A percentile compares a stretch with the other conserved stretches of the same genome.
Evolutionary conservation across 2,113 vertebrate species (phyloP).

Genomic region (Diadophis punctatus): DNA sequence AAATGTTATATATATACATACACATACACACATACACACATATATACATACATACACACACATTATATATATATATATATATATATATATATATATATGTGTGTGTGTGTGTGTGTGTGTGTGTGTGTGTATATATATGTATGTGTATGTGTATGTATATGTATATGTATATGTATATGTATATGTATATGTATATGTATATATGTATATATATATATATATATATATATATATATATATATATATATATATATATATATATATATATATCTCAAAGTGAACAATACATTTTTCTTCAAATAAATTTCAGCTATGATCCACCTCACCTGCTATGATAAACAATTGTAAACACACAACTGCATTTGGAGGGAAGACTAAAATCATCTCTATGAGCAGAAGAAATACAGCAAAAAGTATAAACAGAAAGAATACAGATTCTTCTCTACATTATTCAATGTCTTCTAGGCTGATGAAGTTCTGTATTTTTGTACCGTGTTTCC

Average conservation of each 20-base stretch:
- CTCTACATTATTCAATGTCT: neutral
- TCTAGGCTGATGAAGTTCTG: slow-evolving; percentile 4
- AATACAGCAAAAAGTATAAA: neutral
- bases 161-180: neutral
- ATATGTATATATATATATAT: neutral
- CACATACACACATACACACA: too few species aligned
- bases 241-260: neutral
- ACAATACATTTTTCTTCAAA: slow-evolving; percentile 10
- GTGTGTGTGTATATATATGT: too few species aligned
- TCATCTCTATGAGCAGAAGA: neutral
- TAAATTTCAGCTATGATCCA: neutral
- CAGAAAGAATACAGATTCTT: neutral
- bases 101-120: too few species aligned
- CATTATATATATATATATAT: neutral
- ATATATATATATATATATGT: too few species aligned
- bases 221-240: too few species aligned
- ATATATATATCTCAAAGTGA: neutral
- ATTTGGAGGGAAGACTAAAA: neutral
- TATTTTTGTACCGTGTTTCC: too few species aligned
- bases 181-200: neutral
- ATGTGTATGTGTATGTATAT: too few species aligned
- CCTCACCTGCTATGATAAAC: neutral
- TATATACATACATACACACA: too few species aligned
- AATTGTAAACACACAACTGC: slow-evolving; percentile 15
- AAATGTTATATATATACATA: too few species aligned